Evolutionary conservation across 2,113 vertebrate species (phyloP).

Genomic region (Scophthalmus maximus): DNA sequence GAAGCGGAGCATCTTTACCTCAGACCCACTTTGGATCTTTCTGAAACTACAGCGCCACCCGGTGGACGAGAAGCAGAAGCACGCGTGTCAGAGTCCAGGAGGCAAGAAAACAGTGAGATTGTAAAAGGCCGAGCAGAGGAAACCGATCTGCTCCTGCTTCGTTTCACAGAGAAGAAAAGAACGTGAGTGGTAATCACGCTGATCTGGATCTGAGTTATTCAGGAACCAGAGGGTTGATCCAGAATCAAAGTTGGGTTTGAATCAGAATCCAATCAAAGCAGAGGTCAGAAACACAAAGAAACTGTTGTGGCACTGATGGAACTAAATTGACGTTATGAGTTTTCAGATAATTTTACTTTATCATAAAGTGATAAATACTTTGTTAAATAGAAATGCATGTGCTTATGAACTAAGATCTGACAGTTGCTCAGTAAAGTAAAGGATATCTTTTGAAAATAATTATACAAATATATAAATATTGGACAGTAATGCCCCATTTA

Average conservation of each 20-base stretch:
- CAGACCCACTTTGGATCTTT: constrained; percentile 12
- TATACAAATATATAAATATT: too few species aligned
- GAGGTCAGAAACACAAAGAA: too few species aligned
- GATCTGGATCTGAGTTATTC: too few species aligned
- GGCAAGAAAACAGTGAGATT: neutral
- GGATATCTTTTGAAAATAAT: too few species aligned
- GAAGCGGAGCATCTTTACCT: neutral
- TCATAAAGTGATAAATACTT: too few species aligned
- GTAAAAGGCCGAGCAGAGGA: neutral
- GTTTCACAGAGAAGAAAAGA: neutral
- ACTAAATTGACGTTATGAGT: too few species aligned
- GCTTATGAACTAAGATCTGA: too few species aligned
- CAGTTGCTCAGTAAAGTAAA: too few species aligned
- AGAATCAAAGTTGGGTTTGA: neutral
- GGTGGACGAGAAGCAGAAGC: constrained; percentile 50
- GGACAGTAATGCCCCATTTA: too few species aligned
- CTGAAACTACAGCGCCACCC: constrained; percentile 66
- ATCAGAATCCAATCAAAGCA: constrained; percentile 2
- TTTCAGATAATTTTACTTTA: too few species aligned
- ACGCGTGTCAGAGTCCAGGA: neutral
- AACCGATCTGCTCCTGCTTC: neutral
- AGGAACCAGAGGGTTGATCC: neutral
- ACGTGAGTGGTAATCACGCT: neutral
- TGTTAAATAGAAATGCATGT: too few species aligned
- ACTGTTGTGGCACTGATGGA: too few species aligned